Evolutionary conservation across 2,113 vertebrate species (phyloP), one percentile per base, ranked within the genome.

Genomic region (Lepidothrix coronata): DNA sequence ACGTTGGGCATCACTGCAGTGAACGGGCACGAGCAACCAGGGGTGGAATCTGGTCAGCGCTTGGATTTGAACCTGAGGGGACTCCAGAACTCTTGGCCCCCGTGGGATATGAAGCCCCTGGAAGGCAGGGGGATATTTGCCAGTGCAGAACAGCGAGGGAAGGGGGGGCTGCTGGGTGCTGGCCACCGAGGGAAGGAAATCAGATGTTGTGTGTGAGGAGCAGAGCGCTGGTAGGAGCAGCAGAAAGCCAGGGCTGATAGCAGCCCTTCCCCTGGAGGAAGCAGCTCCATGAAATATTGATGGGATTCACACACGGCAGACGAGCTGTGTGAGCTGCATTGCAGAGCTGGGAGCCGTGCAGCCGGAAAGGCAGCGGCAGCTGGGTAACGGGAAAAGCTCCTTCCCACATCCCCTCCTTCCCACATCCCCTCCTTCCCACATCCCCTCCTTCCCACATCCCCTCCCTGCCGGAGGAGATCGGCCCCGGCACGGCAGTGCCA

Each of bases 281-380:
- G 93, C 89, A 33, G 91, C 91, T 94, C 95, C 91, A 93, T 97
- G 95, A 95, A 96, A 95, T 96, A 97, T 97, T 97, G 97, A 97
- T 96, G 93, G 93, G 96, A 92, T 96, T 93, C 92, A 48, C 94
- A 84, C 80, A 68, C 89, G 11, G 96, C 93, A 89, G 75, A 23
- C 19, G 61, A 92, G 91, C 43, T 13, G 58, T 5, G 92, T 16
- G 91, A 89, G 95, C 96, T 96, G 95, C 96, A 97, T 90, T 97
- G 95, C 96, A 94, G 96, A 96, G 88, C 91, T 92, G 1, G 6
- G 76, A 68, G 81, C 91, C 15, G 7, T 19, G 87, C 89, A 48
- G 89, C n/a, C 19, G 12, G 83, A 30, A 78, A 95, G 76, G 88
- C 90, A 79, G 92, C 77, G 6, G 20, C 70, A 52, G 90, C 78